Evolutionary conservation across 1,140 invertebrate genomes (phyloP).

Genomic region (Varroa destructor): DNA sequence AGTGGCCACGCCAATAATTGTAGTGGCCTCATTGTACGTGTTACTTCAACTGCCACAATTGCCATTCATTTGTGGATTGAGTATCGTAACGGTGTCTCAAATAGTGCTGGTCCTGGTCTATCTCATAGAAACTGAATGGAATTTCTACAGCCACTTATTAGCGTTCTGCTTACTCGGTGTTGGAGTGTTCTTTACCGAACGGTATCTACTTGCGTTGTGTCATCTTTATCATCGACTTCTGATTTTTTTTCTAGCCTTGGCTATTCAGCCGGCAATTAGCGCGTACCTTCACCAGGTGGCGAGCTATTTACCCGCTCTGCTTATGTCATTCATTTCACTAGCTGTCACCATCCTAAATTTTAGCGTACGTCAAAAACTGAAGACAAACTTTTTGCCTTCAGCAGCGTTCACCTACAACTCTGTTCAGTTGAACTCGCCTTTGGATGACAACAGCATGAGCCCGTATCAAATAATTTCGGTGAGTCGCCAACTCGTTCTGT

Average conservation of each 20-base stretch:
- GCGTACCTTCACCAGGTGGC: background rate
- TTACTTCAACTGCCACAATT: background rate
- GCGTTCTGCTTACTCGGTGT: background rate
- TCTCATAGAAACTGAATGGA: background rate
- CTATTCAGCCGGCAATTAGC: background rate
- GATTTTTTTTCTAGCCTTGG: background rate
- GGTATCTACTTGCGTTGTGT: background rate
- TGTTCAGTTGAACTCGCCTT: too few species aligned
- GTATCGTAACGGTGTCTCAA: background rate
- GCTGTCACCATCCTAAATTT: background rate
- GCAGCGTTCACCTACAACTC: background rate
- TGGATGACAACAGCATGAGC: too few species aligned
- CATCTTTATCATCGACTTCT: slow-evolving; percentile 8
- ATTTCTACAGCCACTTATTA: slow-evolving; percentile 7
- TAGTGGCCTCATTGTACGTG: background rate
- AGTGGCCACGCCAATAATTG: background rate
- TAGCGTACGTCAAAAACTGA: background rate
- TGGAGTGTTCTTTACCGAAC: background rate
- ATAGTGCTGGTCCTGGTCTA: background rate
- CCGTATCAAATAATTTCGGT: too few species aligned
- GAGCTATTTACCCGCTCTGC: background rate
- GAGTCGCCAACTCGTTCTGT: too few species aligned
- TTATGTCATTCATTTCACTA: background rate
- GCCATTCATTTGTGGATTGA: background rate
- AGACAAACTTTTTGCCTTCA: background rate